Percentiles rank a stretch among this genome's conserved stretches.
Conservation (phyloP, 2,797 vertebrate genomes). For the Myotis pilosus region DNA sequence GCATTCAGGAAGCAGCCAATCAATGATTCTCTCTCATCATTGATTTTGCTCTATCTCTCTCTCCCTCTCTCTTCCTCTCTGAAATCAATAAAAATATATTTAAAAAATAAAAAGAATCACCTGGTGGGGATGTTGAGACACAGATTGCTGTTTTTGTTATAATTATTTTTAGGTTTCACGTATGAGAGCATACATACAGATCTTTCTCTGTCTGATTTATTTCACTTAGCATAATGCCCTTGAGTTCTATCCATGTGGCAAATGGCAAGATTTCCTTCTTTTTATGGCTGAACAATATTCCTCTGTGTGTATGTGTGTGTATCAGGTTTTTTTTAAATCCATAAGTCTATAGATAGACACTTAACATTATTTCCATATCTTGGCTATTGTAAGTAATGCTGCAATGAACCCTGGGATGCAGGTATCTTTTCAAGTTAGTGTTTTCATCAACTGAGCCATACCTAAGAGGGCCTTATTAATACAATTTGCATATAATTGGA, state of each 20-base stretch:
- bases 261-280: not conserved
- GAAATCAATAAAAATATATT: too few relatives aligned
- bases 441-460: not conserved
- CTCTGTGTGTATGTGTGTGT: not conserved
- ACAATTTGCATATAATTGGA: not conserved
- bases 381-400: not conserved
- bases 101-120: too few relatives aligned
- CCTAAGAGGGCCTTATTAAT: not conserved
- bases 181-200: not conserved
- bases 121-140: too few relatives aligned
- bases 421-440: not conserved
- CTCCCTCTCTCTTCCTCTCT: too few relatives aligned
- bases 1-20: too few relatives aligned
- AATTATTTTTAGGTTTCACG: not conserved
- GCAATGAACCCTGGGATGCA: not conserved
- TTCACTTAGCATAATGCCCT: not conserved
- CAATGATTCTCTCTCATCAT: too few relatives aligned
- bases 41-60: too few relatives aligned
- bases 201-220: not conserved
- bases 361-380: not conserved
- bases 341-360: not conserved
- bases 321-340: not conserved
- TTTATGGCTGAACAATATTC: not conserved
- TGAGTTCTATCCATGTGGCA: not conserved
- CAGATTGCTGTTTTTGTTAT: too few relatives aligned